Evolutionary conservation across 2,113 vertebrate species (phyloP), one percentile per base, ranked within the genome.

Genomic region (Aramus guarauna): DNA sequence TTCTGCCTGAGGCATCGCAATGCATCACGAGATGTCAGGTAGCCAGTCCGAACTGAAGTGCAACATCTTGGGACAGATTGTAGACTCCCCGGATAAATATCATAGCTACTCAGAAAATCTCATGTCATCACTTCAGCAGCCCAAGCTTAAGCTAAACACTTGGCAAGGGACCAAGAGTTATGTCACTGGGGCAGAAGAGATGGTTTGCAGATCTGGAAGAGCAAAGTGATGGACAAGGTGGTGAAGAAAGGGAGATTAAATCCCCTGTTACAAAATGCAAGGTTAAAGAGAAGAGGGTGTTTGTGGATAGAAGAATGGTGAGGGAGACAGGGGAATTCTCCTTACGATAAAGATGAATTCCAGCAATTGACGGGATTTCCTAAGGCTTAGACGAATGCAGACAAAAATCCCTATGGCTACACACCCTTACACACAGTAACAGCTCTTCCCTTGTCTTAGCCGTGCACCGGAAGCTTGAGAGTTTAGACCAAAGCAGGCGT

Each of bases 221-320:
- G n/a, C 55, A 84, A 94, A 96, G 79, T 80, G 87, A 96, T 75
- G 71, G 94, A 87, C 92, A 92, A 94, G 32, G 88, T 67, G 53
- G 60, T 84, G 30, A 82, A 86, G 64, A 90, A 88, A 3, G 0
- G 19, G 32, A 69, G 52, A 71, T 68, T 71, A 71, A 94, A 86
- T 60, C 32, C 55, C 41, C 53, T 29, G 6, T n/a, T 82, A 75
- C 10, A 56, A 53, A 92, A 73, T 18, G 12, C 47, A 66, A 80
- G 26, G 34, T 63, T 77, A 86, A 93, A 36, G n/a, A 80, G 45
- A 37, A 85, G 23, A 74, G 5, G 8, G 15, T 56, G 50, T 73
- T 47, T 59, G 34, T 45, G 43, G 58, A 90, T 10, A 73, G 55
- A 92, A 59, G 27, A 50, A 63, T 4, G 6, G 4, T 52, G 34